Evolutionary conservation across 2,113 vertebrate species (phyloP), one percentile per base, ranked within the genome.

Genomic region (Melanotaenia duboulayi): DNA sequence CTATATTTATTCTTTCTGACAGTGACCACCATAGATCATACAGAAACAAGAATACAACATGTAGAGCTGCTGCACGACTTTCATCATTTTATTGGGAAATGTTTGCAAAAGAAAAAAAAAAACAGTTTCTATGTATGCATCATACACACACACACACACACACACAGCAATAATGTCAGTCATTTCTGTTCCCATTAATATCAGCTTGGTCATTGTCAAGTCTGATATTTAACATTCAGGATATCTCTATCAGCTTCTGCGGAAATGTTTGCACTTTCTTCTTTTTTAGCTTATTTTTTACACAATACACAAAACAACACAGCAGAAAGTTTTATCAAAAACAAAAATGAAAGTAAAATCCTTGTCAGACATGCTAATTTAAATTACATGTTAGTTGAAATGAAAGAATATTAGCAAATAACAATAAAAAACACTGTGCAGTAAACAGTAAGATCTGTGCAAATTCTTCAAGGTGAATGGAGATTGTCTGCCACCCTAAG

Each of bases 401-500:
- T 71, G 57, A 12, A 82, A 70, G 1, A 49, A 50, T 1, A 52
- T 66, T 46, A 77, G 23, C 51, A 76, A 54, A 52, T 37, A 60
- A 64, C 59, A 55, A 2, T 28, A 28, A 3, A 16, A 72, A 66
- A 66, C 75, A 71, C 46, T 39, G 52, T 62, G 20, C 17, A 37
- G n/a, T 55, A 28, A 52, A 70, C 40, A 52, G 4, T 37, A 66
- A 71, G 35, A 40, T 14, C 37, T 54, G 70, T 70, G 55, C 68
- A 72, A 69, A 60, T 40, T 32, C 80, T 22, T 80, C 60, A 70
- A 14, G 52, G 12, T 11, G 61, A 76, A 49, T 56, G 28, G 65
- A 61, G 70, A 4, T n/a, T 50, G 63, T 65, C 62, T 59, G 40
- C 48, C 8, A 19, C 5, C 86, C 84, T 89, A 42, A 79, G 69